These are phyloP conservation scores for Pararge aegeria DNA, from an alignment of 1,140 invertebrate species.

Conservation along the genomic window DNA sequence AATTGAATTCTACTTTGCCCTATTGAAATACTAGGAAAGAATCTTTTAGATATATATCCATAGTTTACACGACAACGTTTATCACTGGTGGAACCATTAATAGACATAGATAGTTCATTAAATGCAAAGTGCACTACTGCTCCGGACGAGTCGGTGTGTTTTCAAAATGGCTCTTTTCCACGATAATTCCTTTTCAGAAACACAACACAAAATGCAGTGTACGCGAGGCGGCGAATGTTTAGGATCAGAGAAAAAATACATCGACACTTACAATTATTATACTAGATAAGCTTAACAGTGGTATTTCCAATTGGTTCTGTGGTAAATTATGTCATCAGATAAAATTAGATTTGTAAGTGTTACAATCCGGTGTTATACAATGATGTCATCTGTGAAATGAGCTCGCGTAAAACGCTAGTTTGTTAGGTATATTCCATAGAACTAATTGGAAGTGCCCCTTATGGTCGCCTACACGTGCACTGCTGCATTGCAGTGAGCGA, in stretches of 20 bases:
- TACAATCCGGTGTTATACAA: no score
- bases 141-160: slow-evolving; percentile 82
- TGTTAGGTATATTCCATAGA: no score
- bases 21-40: slow-evolving; percentile 53
- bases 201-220: slow-evolving; percentile 83
- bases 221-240: slow-evolving; percentile 36
- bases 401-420: no score
- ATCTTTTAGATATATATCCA: slow-evolving; percentile 52
- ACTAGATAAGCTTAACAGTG: slow-evolving; percentile 27
- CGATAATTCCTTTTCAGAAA: slow-evolving; percentile 83
- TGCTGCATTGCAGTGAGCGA: slow-evolving; percentile 63
- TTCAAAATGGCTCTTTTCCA: slow-evolving; percentile 86
- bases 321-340: no score
- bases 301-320: no score
- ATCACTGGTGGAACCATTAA: slow-evolving; percentile 48
- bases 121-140: slow-evolving; percentile 74
- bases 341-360: no score
- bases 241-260: slow-evolving; percentile 5
- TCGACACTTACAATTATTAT: slow-evolving; percentile 15
- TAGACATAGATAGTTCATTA: slow-evolving; percentile 35
- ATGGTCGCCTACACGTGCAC: slow-evolving; percentile 35
- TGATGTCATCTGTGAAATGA: no score
- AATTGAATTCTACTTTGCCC: slow-evolving; percentile 52
- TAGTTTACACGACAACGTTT: slow-evolving; percentile 49
- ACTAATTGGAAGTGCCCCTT: neutral